Evolutionary conservation across 2,797 vertebrate species (phyloP), one percentile per base, ranked within the genome.

Genomic region (Okamejei kenojei): DNA sequence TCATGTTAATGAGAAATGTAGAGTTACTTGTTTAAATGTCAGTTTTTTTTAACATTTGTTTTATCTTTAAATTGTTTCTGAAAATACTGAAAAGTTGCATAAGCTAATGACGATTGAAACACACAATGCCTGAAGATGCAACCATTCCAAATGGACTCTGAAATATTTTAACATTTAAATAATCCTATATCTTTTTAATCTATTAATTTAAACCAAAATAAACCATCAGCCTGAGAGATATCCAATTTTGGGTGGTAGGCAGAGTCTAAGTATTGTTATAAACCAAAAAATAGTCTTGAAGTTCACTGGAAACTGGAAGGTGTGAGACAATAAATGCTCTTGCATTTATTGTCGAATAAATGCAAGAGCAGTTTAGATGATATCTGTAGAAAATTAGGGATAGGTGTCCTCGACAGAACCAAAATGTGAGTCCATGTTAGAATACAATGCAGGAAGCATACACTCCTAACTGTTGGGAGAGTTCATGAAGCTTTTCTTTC

Each of bases 41-140:
- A 68, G 29, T 61, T 29, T 17, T 61, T n/a, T 32, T 1, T 45
- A 3, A 8, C 32, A 17, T 19, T 88, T n/a, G 82, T 5, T 86
- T 84, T 82, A 38, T 54, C 26, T 82, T 82, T 58, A 84, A n/a
- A 86, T 32, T 86, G 29, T 63, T 86, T 86, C 82, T n/a, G 58
- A 65, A 65, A 61, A 7, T 86, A 61, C 5, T 8, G 13, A 86
- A 86, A 63, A 63, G 6, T 7, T 61, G 45, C 45, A 82, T 58
- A 54, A 81, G 5, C 38, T 45, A 81, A 79, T 45, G 17, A 26
- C 21, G 13, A 54, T 81, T 21, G 54, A 81, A 81, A 84, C 61
- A 10, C 15, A 35, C 17, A 68, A 68, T 79, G 15, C 32, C 7
- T n/a, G 63, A 88, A 19, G 7, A 2, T 19, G 68, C 32, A 17